Base-by-base conservation (phyloP, 2,888 invertebrate species). In the Cephus rjabovi region DNA sequence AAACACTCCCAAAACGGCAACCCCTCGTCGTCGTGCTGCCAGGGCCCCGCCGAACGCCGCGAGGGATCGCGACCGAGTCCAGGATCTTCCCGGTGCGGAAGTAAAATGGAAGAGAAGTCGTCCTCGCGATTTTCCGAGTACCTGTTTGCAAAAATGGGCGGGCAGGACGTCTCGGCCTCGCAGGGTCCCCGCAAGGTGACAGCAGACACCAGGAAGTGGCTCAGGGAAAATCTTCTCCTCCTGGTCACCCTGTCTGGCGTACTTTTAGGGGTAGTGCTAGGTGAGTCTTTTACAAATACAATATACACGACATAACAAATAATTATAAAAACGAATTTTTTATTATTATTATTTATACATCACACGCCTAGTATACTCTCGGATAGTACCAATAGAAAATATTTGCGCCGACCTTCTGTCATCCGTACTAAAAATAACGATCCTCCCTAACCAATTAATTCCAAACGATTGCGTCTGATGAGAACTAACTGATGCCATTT, bases 181-280 rank as follows among this genome's bases (percentile, higher is more conserved):
- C 93, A 94, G 83, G 94, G 95, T 83, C 94, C 94, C 83, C 92
- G 94, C 81, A 95, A 95, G 91, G 93, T 94, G 82, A 95, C 95
- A 83, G 95, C 95, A 77, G 92, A 94, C 85, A 91, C 91, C 77
- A 93, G 93, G 86, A 94, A 94, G 90, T 96, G 96, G 94, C 91
- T 97, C 81, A 93, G 93, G 81, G 95, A 96, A 79, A 97, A 97
- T 91, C 93, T 95, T 11, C 95, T 97, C 92, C 94, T 97, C 81
- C 93, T 97, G 83, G 93, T 96, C 79, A 97, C 97, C 35, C 92
- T 97, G 81, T 93, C 94, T 78, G 97, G 97, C n/a, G 97, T 97
- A 4, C 89, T 96, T 74, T 92, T 95, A 40, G 97, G 97, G 76
- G 94, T 96, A 80, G 93, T 94, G 83, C 90, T 96, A 82, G 97